Conservation (phyloP, 2,888 invertebrate species). For the Platycheirus rosarum region DNA sequence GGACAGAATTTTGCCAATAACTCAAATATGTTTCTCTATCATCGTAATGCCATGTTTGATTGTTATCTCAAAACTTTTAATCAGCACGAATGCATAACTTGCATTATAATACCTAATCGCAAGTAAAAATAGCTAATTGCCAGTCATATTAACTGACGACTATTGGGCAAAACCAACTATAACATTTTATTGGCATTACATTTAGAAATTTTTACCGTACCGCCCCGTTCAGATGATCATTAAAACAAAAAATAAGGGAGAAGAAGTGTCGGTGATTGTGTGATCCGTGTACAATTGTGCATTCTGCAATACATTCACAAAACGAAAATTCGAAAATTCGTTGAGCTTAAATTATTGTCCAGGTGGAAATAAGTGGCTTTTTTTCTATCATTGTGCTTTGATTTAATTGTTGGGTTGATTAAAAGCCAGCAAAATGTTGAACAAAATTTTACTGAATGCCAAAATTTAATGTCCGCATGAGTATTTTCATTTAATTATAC, state of each 20-base stretch:
- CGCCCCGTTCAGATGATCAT: slow-evolving; percentile 56
- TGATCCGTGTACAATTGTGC: background rate
- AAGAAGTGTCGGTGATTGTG: slow-evolving; percentile 26
- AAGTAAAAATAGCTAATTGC: slow-evolving; percentile 63
- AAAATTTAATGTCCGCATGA: too few relatives aligned
- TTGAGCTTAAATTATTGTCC: slow-evolving; percentile 62
- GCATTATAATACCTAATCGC: too few relatives aligned
- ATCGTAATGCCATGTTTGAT: too few relatives aligned
- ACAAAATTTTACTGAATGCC: too few relatives aligned
- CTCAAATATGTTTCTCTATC: too few relatives aligned
- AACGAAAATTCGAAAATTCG: slow-evolving; percentile 57
- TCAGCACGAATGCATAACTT: too few relatives aligned
- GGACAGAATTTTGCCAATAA: too few relatives aligned
- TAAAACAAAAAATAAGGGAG: slow-evolving; percentile 53
- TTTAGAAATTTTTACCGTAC: slow-evolving; percentile 59
- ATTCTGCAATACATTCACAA: background rate
- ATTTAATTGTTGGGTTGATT: slow-evolving; percentile 67
- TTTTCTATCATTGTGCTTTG: slow-evolving; percentile 48
- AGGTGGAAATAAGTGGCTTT: slow-evolving; percentile 52
- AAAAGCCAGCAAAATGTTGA: slow-evolving; percentile 51
- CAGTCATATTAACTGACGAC: slow-evolving; percentile 66
- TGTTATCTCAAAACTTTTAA: too few relatives aligned
- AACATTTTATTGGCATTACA: slow-evolving; percentile 63
- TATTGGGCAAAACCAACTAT: slow-evolving; percentile 56
- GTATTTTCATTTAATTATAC: too few relatives aligned